These are phyloP conservation scores for Etheostoma perlongum DNA, from an alignment of 2,797 vertebrate species.

Conservation along the genomic window DNA sequence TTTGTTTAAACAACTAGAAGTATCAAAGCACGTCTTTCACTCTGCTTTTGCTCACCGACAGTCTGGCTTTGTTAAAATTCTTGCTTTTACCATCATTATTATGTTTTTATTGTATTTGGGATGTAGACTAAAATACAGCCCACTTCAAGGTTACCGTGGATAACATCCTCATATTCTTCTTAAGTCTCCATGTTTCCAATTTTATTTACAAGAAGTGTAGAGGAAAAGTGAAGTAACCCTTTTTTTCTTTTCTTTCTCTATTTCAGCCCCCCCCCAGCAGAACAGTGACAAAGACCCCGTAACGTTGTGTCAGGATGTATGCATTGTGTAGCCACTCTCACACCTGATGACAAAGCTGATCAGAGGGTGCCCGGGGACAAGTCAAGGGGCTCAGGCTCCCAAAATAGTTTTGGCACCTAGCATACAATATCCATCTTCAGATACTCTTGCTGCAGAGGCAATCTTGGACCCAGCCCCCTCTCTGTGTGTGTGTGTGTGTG, in stretches of 20 bases:
- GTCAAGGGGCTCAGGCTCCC: slow-evolving; percentile 65
- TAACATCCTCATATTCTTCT: slow-evolving; percentile 11
- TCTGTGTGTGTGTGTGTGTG: slow-evolving; percentile 30
- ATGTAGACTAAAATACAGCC: background rate
- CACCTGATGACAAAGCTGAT: slow-evolving; percentile 80
- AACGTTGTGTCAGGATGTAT: slow-evolving; percentile 47
- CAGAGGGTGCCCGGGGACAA: slow-evolving; percentile 72
- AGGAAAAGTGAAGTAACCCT: slow-evolving; percentile 9
- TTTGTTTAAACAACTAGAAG: background rate
- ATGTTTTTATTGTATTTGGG: background rate
- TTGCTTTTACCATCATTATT: background rate
- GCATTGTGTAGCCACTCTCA: slow-evolving; percentile 59
- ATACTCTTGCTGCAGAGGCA: slow-evolving; percentile 72
- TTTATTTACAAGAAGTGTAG: slow-evolving; percentile 14
- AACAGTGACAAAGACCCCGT: slow-evolving; percentile 29
- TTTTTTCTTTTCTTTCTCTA: background rate
- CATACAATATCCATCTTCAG: slow-evolving; percentile 81
- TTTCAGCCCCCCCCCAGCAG: background rate
- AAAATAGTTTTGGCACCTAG: slow-evolving; percentile 82
- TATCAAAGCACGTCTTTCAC: slow-evolving; percentile 1
- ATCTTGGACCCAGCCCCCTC: slow-evolving; percentile 54
- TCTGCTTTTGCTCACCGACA: background rate
- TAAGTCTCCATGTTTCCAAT: slow-evolving; percentile 12
- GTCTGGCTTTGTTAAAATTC: background rate
- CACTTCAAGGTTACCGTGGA: slow-evolving; percentile 27